Evolutionary conservation across 2,888 invertebrate genomes (phyloP).

Genomic region (Idaea aversata): DNA sequence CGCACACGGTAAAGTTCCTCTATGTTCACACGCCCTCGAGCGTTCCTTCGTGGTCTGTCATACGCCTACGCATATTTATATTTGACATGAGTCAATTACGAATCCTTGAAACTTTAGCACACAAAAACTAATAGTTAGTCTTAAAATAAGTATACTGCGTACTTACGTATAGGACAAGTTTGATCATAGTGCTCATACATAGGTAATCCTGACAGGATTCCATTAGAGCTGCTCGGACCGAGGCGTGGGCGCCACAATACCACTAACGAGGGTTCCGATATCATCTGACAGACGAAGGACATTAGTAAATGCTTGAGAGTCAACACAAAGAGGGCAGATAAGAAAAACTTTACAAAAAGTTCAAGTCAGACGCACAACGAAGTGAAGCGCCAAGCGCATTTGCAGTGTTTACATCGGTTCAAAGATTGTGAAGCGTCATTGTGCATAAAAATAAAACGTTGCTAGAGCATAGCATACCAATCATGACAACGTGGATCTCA

Average conservation of each 20-base stretch:
- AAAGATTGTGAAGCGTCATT: conserved; percentile 72
- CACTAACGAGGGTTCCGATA: conserved; percentile 69
- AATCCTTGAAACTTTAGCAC: conserved; percentile 28
- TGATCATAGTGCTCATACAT: conserved; percentile 46
- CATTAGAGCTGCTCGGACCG: conserved; percentile 51
- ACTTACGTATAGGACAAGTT: conserved; percentile 40
- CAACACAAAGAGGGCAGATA: conserved; percentile 54
- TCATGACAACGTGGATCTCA: conserved; percentile 52
- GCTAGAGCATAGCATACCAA: conserved; percentile 58
- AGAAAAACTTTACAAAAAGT: conserved; percentile 57
- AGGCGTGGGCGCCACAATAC: conserved; percentile 70
- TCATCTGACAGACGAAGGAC: conserved; percentile 67
- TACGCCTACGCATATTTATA: conserved; percentile 55
- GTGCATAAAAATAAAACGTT: conserved; percentile 58
- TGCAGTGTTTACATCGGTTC: conserved; percentile 42
- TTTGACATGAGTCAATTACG: conserved; percentile 50
- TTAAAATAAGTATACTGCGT: not conserved
- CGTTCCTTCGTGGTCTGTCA: conserved; percentile 49
- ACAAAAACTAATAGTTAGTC: not conserved
- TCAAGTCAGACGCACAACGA: conserved; percentile 38
- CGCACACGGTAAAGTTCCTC: conserved; percentile 41
- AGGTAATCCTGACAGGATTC: conserved; percentile 61
- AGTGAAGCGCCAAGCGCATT: conserved; percentile 51
- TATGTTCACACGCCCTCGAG: conserved; percentile 63
- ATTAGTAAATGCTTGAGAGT: conserved; percentile 62